phyloP scores from a whole-genome alignment of 1,140 invertebrate species.

The Drosophila saltans region DNA sequence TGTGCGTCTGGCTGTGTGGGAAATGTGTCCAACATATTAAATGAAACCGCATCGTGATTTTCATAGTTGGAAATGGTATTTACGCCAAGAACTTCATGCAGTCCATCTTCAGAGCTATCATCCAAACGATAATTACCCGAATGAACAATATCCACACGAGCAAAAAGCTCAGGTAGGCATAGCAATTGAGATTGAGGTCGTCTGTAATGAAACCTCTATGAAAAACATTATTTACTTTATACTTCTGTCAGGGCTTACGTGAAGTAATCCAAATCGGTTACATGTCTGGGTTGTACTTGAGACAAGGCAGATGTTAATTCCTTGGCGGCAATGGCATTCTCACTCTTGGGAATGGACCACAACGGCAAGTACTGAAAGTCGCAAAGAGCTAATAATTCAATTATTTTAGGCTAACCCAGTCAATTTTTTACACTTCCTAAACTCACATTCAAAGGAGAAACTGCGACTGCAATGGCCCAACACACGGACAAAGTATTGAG shows the following conservation, averaged over 20 bases:
- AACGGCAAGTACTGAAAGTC: slow-evolving; percentile 97
- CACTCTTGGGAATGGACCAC: slow-evolving; percentile 74
- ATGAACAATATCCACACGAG: slow-evolving; percentile 89
- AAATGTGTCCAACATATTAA: slow-evolving; percentile 72
- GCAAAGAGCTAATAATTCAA: slow-evolving; percentile 87
- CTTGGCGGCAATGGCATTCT: slow-evolving; percentile 58
- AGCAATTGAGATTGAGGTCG: slow-evolving; percentile 86
- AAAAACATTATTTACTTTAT: background rate
- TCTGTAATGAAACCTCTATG: slow-evolving; percentile 51
- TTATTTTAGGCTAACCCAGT: background rate
- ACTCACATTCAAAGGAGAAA: slow-evolving; percentile 63
- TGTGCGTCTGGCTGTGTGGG: slow-evolving; percentile 69
- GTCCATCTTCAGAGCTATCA: slow-evolving; percentile 75
- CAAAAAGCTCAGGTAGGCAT: slow-evolving; percentile 90
- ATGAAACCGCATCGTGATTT: slow-evolving; percentile 82
- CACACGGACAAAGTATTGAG: slow-evolving; percentile 87
- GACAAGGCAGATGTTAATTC: slow-evolving; percentile 85
- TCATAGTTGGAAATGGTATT: slow-evolving; percentile 84
- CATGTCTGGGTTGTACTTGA: slow-evolving; percentile 86
- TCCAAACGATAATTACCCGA: slow-evolving; percentile 84
- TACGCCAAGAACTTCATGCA: slow-evolving; percentile 77
- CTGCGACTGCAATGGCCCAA: slow-evolving; percentile 83
- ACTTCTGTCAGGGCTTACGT: slow-evolving; percentile 73
- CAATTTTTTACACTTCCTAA: background rate
- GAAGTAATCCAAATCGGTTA: slow-evolving; percentile 86